These are phyloP conservation scores for Scyliorhinus canicula DNA, from an alignment of 2,797 vertebrate species.

Conservation along the genomic window DNA sequence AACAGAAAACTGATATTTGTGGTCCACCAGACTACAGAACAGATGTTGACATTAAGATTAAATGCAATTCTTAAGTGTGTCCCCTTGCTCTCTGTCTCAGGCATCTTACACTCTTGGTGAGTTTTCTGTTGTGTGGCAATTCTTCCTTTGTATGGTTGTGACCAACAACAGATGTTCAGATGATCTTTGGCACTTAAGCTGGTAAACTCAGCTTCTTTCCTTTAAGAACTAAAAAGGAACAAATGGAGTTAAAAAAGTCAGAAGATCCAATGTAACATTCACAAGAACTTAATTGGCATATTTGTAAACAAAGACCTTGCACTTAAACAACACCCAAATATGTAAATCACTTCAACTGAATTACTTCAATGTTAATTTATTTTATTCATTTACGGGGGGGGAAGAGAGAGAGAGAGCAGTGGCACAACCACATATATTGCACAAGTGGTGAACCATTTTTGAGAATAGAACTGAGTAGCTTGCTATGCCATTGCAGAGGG, in stretches of 20 bases:
- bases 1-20: conserved; percentile 80
- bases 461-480: neutral
- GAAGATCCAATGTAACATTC: neutral
- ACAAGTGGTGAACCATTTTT: neutral
- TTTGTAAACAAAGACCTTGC: neutral
- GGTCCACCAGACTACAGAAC: conserved; percentile 63
- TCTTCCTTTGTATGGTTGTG: conserved; percentile 66
- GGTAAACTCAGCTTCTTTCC: conserved; percentile 99
- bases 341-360: neutral
- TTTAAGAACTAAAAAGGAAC: conserved; percentile 79
- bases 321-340: neutral
- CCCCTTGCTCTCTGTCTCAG: conserved; percentile 68
- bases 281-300: too few species aligned
- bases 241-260: conserved; percentile 35
- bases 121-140: conserved; percentile 53
- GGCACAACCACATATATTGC: neutral
- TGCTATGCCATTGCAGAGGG: neutral
- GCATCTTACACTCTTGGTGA: conserved; percentile 73
- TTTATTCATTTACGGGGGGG: neutral
- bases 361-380: neutral
- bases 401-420: too few species aligned
- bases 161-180: conserved; percentile 66
- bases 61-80: conserved; percentile 48
- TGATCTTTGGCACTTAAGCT: conserved; percentile 82
- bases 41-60: conserved; percentile 61